Base-by-base conservation (phyloP, 2,797 vertebrate genomes). In the Ctenosaura bakeri region DNA sequence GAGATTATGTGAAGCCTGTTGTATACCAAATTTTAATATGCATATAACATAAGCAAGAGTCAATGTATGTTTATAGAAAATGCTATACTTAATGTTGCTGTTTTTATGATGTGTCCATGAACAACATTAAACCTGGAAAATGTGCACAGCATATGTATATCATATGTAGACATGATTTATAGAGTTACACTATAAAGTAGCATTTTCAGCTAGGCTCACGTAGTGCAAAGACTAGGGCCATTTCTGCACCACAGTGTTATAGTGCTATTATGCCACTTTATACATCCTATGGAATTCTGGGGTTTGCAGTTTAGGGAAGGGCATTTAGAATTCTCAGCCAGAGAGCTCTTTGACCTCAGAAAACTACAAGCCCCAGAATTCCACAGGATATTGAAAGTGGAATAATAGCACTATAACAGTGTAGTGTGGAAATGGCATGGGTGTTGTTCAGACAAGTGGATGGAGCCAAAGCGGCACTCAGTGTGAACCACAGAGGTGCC, bases 41-140 rank as follows among this genome's bases (percentile, higher is more conserved):
- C 74, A 69, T 56, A 86, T 35, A 93, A 81, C 94, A 93, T 92
- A 90, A 87, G 94, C 92, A 94, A 89, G 85, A 90, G 93, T 91
- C 92, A 95, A 91, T 46, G 90, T 81, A 62, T 93, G 86, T 95
- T 94, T 96, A 94, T 88, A 93, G 91, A 93, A 91, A 94, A 95
- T 95, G 93, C 90, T 96, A 94, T 89, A 90, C 94, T 96, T 94
- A 90, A 82, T 93, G 92, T 93, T 93, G 90, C 84, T 93, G 92
- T 95, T 95, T 96, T 94, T 87, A 88, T 93, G 90, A 88, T 93
- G 90, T 79, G 92, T 93, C 82, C 52, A 95, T 93, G 78, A 46
- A 85, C 84, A 91, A 89, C 94, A 93, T 93, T 93, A 94, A 95
- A 96, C 93, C 93, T 81, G 95, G 94, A 91, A 91, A 86, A 86